A percentile compares a stretch with the other conserved stretches of the same genome.
Conservation (phyloP, 2,113 vertebrate species). For the Lasiurus borealis region DNA sequence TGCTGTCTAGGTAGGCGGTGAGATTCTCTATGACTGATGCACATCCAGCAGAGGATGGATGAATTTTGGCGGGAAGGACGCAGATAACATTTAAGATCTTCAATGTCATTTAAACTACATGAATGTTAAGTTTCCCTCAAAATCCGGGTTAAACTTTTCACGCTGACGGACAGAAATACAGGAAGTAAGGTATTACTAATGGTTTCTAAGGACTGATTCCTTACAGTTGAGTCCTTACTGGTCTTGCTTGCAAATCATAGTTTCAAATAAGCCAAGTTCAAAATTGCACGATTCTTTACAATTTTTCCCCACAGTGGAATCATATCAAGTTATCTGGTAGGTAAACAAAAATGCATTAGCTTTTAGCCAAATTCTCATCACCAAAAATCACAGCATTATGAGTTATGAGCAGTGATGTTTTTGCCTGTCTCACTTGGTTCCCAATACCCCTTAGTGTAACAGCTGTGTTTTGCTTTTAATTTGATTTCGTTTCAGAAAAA, state of each 20-base stretch:
- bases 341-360: background rate
- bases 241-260: background rate
- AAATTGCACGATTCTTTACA: background rate
- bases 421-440: background rate
- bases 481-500: conserved; percentile 9
- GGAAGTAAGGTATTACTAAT: background rate
- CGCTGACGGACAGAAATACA: background rate
- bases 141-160: background rate
- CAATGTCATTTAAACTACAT: background rate
- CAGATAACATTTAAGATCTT: background rate
- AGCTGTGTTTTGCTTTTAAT: background rate
- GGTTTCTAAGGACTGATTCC: conserved; percentile 3
- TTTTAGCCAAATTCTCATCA: conserved; percentile 23
- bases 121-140: background rate
- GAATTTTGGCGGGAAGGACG: background rate
- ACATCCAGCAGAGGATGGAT: background rate
- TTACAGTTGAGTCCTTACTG: background rate
- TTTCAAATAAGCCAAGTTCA: conserved; percentile 48
- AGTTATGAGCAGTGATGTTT: background rate
- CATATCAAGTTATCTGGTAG: background rate
- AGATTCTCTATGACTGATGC: background rate
- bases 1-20: background rate
- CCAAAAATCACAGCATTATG: background rate
- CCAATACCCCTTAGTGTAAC: background rate
- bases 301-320: background rate